A percentile compares a stretch with the other conserved stretches of the same genome.
Conservation (phyloP, 2,888 invertebrate species). For the Cheilosia vulpina region DNA sequence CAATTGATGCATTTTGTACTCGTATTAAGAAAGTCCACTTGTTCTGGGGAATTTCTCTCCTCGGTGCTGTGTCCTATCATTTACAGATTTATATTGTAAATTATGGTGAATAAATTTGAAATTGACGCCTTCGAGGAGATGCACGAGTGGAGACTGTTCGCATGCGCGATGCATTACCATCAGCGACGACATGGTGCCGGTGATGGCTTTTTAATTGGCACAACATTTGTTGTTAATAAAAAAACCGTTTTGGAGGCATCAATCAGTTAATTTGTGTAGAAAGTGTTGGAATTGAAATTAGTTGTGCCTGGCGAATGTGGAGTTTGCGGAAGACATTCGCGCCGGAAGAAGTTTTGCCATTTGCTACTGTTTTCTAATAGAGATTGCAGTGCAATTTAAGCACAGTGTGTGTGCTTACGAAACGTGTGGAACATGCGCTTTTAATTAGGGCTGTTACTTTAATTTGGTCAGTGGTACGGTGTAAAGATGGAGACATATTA, state of each 20-base stretch:
- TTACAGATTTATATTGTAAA: slow-evolving; percentile 62
- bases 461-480: no score
- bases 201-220: slow-evolving; percentile 69
- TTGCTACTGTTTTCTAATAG: slow-evolving; percentile 1
- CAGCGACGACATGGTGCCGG: slow-evolving; percentile 6
- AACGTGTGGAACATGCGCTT: no score
- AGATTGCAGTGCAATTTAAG: slow-evolving; percentile 25
- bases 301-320: slow-evolving; percentile 4
- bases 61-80: not conserved
- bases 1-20: slow-evolving; percentile 50
- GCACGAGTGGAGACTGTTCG: not conserved
- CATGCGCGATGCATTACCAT: slow-evolving; percentile 5
- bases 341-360: slow-evolving; percentile 44
- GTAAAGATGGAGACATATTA: no score
- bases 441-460: no score
- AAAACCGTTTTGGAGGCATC: slow-evolving; percentile 52
- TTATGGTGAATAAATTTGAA: slow-evolving; percentile 58
- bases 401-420: not conserved
- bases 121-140: slow-evolving; percentile 17
- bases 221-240: slow-evolving; percentile 68
- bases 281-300: slow-evolving; percentile 54
- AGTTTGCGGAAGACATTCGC: slow-evolving; percentile 59
- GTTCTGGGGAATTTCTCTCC: slow-evolving; percentile 1
- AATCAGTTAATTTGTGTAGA: slow-evolving; percentile 53
- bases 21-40: slow-evolving; percentile 58